Evolutionary conservation across 2,797 vertebrate genomes (phyloP).

Genomic region (Heterohyrax brucei): DNA sequence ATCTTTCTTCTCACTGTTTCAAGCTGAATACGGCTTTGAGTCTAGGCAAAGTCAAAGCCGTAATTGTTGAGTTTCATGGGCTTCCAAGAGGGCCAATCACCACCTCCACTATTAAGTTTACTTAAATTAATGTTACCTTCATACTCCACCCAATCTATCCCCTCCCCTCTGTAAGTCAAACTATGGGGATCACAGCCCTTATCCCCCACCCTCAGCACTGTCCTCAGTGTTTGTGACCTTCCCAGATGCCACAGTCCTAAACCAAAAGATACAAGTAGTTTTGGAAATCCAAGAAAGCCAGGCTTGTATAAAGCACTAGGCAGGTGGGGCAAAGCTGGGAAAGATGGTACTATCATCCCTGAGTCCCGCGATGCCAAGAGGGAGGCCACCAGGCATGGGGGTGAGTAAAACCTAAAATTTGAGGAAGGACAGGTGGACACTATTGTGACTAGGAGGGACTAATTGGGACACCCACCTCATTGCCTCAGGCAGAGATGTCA

Average conservation of each 20-base stretch:
- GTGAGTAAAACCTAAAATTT: slow-evolving; percentile 86
- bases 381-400: slow-evolving; percentile 37
- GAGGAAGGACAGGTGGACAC: slow-evolving; percentile 81
- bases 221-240: slow-evolving; percentile 50
- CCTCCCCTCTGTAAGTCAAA: not conserved
- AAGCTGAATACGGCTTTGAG: not conserved
- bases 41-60: not conserved
- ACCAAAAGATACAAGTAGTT: slow-evolving; percentile 76
- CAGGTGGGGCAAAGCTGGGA: slow-evolving; percentile 5
- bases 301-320: slow-evolving; percentile 65
- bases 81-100: not conserved
- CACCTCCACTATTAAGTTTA: not conserved
- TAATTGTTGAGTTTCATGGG: not conserved
- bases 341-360: slow-evolving; percentile 50
- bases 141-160: not conserved
- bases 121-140: not conserved
- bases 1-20: not conserved
- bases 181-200: not conserved
- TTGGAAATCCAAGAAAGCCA: slow-evolving; percentile 80
- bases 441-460: slow-evolving; percentile 75
- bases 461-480: slow-evolving; percentile 78
- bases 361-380: not conserved
- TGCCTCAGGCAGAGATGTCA: slow-evolving; percentile 38
- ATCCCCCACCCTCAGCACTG: not conserved
- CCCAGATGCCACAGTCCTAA: slow-evolving; percentile 81